phyloP scores from a whole-genome alignment of 1,140 invertebrate species.

The Bombus confusus region DNA sequence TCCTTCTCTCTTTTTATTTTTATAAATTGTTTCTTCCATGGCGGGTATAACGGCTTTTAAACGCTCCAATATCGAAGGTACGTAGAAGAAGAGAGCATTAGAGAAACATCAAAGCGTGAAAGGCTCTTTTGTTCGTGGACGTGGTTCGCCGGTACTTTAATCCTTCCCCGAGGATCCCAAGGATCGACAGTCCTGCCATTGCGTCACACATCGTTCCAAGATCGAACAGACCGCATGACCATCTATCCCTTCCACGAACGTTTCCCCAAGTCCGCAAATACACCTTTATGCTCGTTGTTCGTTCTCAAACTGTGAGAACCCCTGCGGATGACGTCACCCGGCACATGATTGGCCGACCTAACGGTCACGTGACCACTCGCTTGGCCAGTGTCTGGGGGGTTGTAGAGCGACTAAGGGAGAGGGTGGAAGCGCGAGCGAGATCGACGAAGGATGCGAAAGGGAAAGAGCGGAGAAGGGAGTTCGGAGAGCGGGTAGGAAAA shows the following conservation, averaged over 20 bases:
- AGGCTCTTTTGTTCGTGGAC: neutral
- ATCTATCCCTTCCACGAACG: conserved; percentile 50
- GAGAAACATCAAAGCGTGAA: conserved; percentile 28
- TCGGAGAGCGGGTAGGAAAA: neutral
- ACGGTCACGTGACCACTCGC: conserved; percentile 66
- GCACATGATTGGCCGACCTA: conserved; percentile 64
- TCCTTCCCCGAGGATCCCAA: conserved; percentile 56
- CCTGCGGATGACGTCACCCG: conserved; percentile 67
- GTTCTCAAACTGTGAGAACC: conserved; percentile 59
- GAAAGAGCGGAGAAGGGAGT: conserved; percentile 16
- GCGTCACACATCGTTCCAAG: conserved; percentile 61
- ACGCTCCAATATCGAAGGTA: neutral
- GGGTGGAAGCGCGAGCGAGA: conserved; percentile 45
- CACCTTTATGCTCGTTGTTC: conserved; percentile 48
- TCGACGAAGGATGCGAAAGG: conserved; percentile 1
- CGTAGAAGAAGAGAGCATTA: neutral
- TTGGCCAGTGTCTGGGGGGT: conserved; percentile 65
- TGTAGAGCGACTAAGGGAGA: conserved; percentile 55
- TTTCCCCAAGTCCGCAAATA: conserved; percentile 53
- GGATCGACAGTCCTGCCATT: conserved; percentile 56
- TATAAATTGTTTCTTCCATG: neutral
- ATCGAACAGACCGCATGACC: conserved; percentile 54
- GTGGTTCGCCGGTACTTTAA: conserved; percentile 27
- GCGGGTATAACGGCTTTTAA: neutral
- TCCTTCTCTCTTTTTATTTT: neutral